These are phyloP conservation scores for Xiphophorus hellerii DNA, from an alignment of 2,113 vertebrate species.

Conservation along the genomic window DNA sequence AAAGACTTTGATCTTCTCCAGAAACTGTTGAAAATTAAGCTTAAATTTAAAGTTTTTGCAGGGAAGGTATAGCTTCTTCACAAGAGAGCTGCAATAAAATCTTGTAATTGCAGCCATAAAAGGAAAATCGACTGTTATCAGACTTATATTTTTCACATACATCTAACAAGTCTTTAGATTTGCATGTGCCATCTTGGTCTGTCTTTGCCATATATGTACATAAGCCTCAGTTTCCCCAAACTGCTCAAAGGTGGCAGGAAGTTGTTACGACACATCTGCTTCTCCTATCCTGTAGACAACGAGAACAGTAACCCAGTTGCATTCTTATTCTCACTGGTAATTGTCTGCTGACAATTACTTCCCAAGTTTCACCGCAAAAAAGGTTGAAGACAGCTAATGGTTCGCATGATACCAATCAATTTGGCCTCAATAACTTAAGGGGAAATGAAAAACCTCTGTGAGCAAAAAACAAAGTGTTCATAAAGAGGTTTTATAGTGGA, in stretches of 20 bases:
- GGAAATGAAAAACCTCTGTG: not conserved
- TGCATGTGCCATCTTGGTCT: conserved; percentile 61
- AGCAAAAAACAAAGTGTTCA: conserved; percentile 10
- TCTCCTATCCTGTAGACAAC: conserved; percentile 61
- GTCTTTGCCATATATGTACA: conserved; percentile 83
- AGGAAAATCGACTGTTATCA: conserved; percentile 20
- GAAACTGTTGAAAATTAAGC: not conserved
- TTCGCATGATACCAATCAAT: not conserved
- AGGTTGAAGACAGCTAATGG: not conserved
- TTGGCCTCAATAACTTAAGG: not conserved
- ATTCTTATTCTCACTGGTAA: not conserved
- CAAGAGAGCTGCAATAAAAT: not conserved
- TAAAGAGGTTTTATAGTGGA: conserved; percentile 4
- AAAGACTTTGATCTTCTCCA: conserved; percentile 12
- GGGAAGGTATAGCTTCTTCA: not conserved
- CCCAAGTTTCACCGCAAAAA: not conserved
- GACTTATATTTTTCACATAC: conserved; percentile 13
- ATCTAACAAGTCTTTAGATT: conserved; percentile 37
- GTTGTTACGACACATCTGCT: conserved; percentile 64
- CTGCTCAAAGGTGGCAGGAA: conserved; percentile 68
- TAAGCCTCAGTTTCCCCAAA: conserved; percentile 34
- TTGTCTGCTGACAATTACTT: not conserved
- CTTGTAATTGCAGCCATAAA: conserved; percentile 13
- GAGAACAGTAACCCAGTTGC: conserved; percentile 3
- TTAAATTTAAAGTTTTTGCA: not conserved